Conservation (phyloP, 2,888 invertebrate genomes). For the Drosophila villosipedis region DNA sequence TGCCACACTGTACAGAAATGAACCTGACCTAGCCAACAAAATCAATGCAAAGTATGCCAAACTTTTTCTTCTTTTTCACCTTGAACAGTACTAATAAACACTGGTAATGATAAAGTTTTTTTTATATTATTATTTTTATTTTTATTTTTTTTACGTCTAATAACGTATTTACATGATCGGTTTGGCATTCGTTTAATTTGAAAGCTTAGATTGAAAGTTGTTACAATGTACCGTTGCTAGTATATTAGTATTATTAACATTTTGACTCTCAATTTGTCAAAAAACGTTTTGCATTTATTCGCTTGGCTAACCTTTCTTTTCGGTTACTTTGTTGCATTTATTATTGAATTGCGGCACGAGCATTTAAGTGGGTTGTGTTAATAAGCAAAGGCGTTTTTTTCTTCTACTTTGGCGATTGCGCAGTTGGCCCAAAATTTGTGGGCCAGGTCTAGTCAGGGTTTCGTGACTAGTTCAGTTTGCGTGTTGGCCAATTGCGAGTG, state of each 20-base stretch:
- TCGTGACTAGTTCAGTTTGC: conserved; percentile 70
- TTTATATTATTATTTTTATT: background rate
- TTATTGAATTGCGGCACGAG: conserved; percentile 55
- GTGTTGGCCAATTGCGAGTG: conserved; percentile 58
- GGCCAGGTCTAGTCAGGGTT: conserved; percentile 33
- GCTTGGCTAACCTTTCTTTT: conserved; percentile 43
- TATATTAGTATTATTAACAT: conserved; percentile 28
- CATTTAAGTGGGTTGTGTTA: conserved; percentile 66
- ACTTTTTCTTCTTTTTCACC: background rate
- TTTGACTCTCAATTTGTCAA: conserved; percentile 5
- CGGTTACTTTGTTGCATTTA: conserved; percentile 11
- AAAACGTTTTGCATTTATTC: conserved; percentile 39
- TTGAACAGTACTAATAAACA: background rate
- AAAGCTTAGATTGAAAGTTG: conserved; percentile 21
- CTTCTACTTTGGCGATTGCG: conserved; percentile 32
- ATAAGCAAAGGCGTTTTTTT: conserved; percentile 51
- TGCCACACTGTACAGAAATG: background rate
- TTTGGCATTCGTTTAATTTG: conserved; percentile 2
- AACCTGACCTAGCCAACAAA: conserved; percentile 38
- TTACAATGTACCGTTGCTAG: background rate
- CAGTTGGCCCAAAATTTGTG: conserved; percentile 42
- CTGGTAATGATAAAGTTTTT: background rate
- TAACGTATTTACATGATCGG: background rate
- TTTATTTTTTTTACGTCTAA: background rate
- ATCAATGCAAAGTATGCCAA: background rate